Base-by-base conservation (phyloP, 2,888 invertebrate genomes). In the Belgica antarctica region DNA sequence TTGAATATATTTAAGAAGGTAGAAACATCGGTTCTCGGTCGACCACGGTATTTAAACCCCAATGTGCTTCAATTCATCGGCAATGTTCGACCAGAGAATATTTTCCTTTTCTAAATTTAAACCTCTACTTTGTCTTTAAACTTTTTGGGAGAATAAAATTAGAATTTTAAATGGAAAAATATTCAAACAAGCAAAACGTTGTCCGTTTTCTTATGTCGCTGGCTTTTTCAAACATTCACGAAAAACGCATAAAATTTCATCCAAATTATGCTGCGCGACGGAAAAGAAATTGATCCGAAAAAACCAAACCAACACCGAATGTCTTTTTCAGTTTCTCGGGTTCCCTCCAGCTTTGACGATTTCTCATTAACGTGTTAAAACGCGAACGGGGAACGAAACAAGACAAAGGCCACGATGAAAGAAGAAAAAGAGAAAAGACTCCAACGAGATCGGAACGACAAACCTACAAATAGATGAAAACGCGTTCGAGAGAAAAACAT, bases 101-200 rank as follows among this genome's bases (percentile, higher is more conserved):
- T 52, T 52, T 52, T 17, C 52, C 5, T 22, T 52, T 52, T n/a
- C n/a, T n/a, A n/a, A 52, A 52, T 59, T 59, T 59, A 25, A 59
- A 59, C 25, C 25, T 27, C 25, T 15, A 8, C 27, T 59, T 59
- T 59, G 19, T 25, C 59, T 4, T n/a, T 22, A n/a, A 27, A 27
- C 59, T 59, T 59, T 59, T 5, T 2, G 25, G 27, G 2, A 62
- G 19, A 63, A 63, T 62, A 65, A 65, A 65, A 65, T 65, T 65
- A 65, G 65, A 65, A 65, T 65, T 65, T 65, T 28, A 65, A 47
- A 65, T 65, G 46, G n/a, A n/a, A n/a, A n/a, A n/a, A 10, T 19
- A 28, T 63, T 63, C 22, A 52, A 52, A 52, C 3, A 52, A 41
- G 41, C 5, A 41, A 52, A 52, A 10, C 12, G 5, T 61, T 25